phyloP scores from a whole-genome alignment of 2,113 vertebrate genomes.

The Triplophysa rosa region DNA sequence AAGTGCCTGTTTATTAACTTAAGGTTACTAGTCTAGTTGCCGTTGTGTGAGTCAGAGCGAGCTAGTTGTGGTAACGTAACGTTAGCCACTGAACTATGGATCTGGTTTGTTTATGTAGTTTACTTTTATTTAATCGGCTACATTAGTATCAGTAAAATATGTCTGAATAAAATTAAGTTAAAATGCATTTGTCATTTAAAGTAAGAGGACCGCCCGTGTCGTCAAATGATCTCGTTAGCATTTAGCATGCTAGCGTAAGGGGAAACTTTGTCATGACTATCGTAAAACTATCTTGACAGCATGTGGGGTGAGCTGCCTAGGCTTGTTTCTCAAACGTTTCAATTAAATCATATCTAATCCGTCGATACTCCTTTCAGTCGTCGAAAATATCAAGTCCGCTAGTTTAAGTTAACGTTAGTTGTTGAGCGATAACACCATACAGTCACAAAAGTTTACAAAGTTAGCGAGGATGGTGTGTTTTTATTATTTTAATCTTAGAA shows the following conservation, averaged over 20 bases:
- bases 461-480: no score
- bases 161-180: neutral
- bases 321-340: neutral
- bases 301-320: no score
- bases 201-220: neutral
- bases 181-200: neutral
- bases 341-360: neutral
- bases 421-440: no score
- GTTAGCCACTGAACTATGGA: no score
- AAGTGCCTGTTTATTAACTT: neutral
- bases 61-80: neutral
- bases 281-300: neutral
- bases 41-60: neutral
- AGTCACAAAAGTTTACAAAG: neutral
- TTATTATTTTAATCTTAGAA: neutral
- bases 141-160: neutral
- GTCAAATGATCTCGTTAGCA: conserved; percentile 2
- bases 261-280: neutral
- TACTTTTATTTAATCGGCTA: neutral
- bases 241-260: conserved; percentile 33
- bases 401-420: neutral
- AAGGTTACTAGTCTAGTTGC: neutral
- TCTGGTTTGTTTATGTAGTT: neutral
- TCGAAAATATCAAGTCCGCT: neutral
- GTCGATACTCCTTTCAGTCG: no score